These are phyloP conservation scores for Microtus ochrogaster DNA, from an alignment of 2,113 vertebrate genomes.

Conservation along the genomic window DNA sequence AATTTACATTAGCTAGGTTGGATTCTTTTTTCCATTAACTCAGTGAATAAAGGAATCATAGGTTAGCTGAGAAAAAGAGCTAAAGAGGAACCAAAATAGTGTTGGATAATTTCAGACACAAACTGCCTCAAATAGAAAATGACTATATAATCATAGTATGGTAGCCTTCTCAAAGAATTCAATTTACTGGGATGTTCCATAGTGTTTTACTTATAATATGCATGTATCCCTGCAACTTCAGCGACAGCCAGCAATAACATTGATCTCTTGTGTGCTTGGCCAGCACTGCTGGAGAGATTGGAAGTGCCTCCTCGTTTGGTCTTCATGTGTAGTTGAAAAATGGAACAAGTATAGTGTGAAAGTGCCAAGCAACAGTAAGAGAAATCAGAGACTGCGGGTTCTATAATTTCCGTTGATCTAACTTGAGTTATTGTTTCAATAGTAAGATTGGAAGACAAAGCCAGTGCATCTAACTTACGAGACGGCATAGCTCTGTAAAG, in stretches of 20 bases:
- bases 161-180: not conserved
- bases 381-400: not conserved
- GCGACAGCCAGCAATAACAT: not conserved
- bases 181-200: not conserved
- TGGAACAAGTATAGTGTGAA: not conserved
- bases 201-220: not conserved
- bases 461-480: not conserved
- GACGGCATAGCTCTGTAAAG: not conserved
- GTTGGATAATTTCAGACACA: not conserved
- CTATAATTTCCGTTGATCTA: not conserved
- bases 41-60: not conserved
- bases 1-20: not conserved
- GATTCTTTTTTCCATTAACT: conserved; percentile 18
- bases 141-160: not conserved
- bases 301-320: not conserved
- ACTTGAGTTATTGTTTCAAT: not conserved
- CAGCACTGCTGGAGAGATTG: not conserved
- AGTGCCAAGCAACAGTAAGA: not conserved
- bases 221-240: not conserved
- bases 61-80: not conserved
- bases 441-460: not conserved
- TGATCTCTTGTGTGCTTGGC: not conserved
- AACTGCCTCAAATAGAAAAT: not conserved
- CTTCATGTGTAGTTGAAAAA: not conserved
- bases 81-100: not conserved